Percentiles rank a stretch among this genome's conserved stretches.
These are phyloP conservation scores for Beris morrisii DNA, from an alignment of 2,888 invertebrate species.

Conservation along the genomic window DNA sequence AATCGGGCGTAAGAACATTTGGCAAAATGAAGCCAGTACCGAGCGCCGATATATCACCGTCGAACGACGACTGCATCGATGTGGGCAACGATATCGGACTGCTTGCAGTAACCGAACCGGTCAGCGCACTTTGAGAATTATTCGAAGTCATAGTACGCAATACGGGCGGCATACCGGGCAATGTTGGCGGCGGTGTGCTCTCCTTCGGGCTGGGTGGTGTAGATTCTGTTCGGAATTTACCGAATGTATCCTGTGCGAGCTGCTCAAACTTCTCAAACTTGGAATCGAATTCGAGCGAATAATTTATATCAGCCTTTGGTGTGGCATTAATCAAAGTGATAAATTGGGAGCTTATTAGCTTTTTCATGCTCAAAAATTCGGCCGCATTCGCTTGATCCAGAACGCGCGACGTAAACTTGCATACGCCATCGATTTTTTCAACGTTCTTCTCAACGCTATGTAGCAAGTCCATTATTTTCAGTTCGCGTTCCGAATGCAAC, in stretches of 20 bases:
- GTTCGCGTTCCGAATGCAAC: slow-evolving; percentile 80
- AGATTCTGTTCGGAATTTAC: slow-evolving; percentile 70
- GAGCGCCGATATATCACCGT: slow-evolving; percentile 67
- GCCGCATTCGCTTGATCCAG: slow-evolving; percentile 82
- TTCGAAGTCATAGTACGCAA: slow-evolving; percentile 42
- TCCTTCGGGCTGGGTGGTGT: slow-evolving; percentile 56
- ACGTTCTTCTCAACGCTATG: slow-evolving; percentile 82
- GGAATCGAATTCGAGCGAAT: slow-evolving; percentile 79
- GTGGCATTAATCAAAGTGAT: slow-evolving; percentile 76
- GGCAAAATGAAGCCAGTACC: slow-evolving; percentile 57
- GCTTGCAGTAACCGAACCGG: slow-evolving; percentile 60
- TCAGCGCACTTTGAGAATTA: slow-evolving; percentile 48
- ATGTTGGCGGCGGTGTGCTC: slow-evolving; percentile 58
- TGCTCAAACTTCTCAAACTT: slow-evolving; percentile 78
- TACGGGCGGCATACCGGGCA: slow-evolving; percentile 60
- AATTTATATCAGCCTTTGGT: slow-evolving; percentile 78
- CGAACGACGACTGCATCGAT: slow-evolving; percentile 76
- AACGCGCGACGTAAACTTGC: slow-evolving; percentile 79
- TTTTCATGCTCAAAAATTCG: slow-evolving; percentile 82
- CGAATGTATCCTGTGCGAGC: slow-evolving; percentile 71
- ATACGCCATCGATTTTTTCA: slow-evolving; percentile 83
- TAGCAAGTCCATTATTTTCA: slow-evolving; percentile 86
- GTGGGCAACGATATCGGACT: slow-evolving; percentile 69
- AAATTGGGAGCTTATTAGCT: slow-evolving; percentile 76
- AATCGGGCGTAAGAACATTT: slow-evolving; percentile 54